Evolutionary conservation across 2,888 invertebrate species (phyloP), one percentile per base, ranked within the genome.

Genomic region (Parapristionchus giblindavisi): DNA sequence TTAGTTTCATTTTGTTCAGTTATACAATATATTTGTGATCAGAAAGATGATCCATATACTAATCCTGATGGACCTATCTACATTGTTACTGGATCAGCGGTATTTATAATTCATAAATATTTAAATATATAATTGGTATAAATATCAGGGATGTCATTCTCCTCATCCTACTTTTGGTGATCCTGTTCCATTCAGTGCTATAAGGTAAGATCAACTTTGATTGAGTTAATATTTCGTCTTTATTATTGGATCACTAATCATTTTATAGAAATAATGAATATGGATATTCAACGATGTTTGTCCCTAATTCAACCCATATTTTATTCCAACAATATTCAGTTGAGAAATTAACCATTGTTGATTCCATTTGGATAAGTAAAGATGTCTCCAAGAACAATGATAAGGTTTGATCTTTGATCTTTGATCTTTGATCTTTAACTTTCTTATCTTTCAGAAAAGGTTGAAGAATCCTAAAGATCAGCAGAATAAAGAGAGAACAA

Each of bases 41-140:
- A 81, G 84, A 89, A 5, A 0, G 27, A 90, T 21, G 89, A 90
- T 38, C 93, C 93, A 0, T 93, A 93, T 87, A 90, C 89, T 36
- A 93, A 94, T 89, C 92, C 91, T 81, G 91, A 92, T 79, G 97
- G 95, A 0, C 95, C 97, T 0, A 93, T 97, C 0, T 97, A 98
- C 88, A 91, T 98, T 86, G 92, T 91, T 83, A 93, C 94, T 17
- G 95, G 95, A 60, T 94, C 94, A 0, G 94, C 94, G 4, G 89
- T 89, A 29, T 32, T 51, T 27, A 34, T 27, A 1, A 24, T n/a
- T n/a, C 24, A 17, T 27, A 58, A n/a, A 27, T 58, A 29, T 58
- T 27, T 29, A n/a, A 24, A 32, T 14, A 38, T 2, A 24, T 65
- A 27, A 24, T 32, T 83, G 48, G 17, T 21, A 21, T 14, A 83